Evolutionary conservation across 2,113 vertebrate species (phyloP), one percentile per base, ranked within the genome.

Genomic region (Amphilophus citrinellus): DNA sequence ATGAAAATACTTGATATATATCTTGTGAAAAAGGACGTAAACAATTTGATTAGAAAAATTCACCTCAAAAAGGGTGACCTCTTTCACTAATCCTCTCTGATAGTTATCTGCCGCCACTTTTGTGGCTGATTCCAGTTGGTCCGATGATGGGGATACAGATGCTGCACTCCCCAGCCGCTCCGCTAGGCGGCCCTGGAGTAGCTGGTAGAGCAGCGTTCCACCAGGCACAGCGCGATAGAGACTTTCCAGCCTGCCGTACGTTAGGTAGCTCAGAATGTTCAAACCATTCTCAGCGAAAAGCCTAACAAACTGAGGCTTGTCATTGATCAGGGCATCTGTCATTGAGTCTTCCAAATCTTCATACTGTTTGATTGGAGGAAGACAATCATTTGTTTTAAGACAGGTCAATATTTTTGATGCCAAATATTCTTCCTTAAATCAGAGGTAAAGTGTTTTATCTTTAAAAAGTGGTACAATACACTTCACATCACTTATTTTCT

Each of bases 291-390:
- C 97, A 3, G 95, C 95, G 84, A 98, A 97, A 65, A 98, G 95
- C 17, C 97, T 96, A 30, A 98, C 97, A 58, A 98, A 97, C 61
- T 97, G 96, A 0, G 97, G 96, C 79, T 97, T 97, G 93, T 98
- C 89, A 0, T 97, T 97, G 65, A 98, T 83, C 77, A 98, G 91
- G 2, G 97, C 97, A 1, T 97, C 97, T 0, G 95, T 96, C 96
- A 98, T 97, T 9, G 96, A 96, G 32, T 96, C 96, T 79, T 96
- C 95, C 84, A 98, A 86, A 83, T 97, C 97, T 1, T 91, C 79
- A 61, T 95, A 93, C 96, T 97, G 13, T 42, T 42, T 1, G 4
- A 66, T 14, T 6, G 35, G 17, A 84, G 10, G 2, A 61, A 63
- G 20, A 2, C 0, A 7, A 61, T 39, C 0, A 1, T 42, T 13